phyloP scores from a whole-genome alignment of 1,140 invertebrate genomes.

The Colletes latitarsis region DNA sequence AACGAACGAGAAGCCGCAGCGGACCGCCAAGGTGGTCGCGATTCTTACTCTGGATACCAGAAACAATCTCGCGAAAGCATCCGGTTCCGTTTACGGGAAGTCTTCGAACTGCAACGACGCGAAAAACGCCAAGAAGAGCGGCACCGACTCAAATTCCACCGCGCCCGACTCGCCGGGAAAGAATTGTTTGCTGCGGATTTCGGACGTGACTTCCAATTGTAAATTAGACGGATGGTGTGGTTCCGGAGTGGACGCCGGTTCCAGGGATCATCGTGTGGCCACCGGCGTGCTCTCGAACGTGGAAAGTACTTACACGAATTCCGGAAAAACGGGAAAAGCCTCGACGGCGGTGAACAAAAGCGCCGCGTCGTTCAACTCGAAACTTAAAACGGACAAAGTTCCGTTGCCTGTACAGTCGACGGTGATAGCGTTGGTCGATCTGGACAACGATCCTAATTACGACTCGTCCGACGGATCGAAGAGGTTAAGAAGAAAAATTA shows the following conservation, averaged over 20 bases:
- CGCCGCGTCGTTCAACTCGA: conserved; percentile 6
- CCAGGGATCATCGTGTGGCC: neutral
- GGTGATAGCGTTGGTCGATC: conserved; percentile 48
- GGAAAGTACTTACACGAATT: conserved; percentile 34
- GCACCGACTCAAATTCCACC: conserved; percentile 6
- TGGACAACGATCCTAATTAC: conserved; percentile 62
- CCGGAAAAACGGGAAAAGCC: conserved; percentile 22
- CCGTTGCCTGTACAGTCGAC: conserved; percentile 27
- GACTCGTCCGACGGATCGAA: conserved; percentile 35
- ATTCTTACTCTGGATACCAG: conserved; percentile 74
- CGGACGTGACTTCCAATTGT: conserved; percentile 29
- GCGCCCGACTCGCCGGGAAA: conserved; percentile 5
- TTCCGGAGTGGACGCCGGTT: conserved; percentile 1
- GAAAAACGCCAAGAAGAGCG: conserved; percentile 20
- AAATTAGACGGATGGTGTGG: conserved; percentile 31
- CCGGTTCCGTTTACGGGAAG: conserved; percentile 26
- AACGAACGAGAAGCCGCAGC: conserved; percentile 71
- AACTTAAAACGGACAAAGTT: conserved; percentile 22
- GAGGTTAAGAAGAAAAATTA: conserved; percentile 51
- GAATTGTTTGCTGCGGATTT: conserved; percentile 32
- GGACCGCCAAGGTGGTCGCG: conserved; percentile 78
- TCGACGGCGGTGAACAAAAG: neutral
- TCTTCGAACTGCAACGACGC: neutral
- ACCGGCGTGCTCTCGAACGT: conserved; percentile 21
- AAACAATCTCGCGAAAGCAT: conserved; percentile 40